phyloP scores from a whole-genome alignment of 2,888 invertebrate genomes.

The Pristionchus arcanus region DNA sequence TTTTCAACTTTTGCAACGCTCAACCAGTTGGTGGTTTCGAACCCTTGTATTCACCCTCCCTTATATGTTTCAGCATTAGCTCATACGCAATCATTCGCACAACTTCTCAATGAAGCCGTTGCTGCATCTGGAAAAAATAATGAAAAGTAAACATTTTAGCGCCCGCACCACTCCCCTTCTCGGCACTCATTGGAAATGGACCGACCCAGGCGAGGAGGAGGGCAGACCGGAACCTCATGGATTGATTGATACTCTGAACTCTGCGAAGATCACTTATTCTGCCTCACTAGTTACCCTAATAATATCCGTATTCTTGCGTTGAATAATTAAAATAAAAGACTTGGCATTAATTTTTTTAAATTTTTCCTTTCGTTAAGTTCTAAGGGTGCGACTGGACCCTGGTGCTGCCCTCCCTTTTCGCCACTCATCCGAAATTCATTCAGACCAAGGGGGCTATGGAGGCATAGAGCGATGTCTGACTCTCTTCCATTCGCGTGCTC shows the following conservation, averaged over 20 bases:
- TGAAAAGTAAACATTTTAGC: background rate
- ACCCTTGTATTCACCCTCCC: too few relatives aligned
- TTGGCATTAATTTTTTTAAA: too few relatives aligned
- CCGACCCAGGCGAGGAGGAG: background rate
- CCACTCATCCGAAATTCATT: constrained; percentile 20
- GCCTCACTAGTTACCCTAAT: background rate
- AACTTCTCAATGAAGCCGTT: too few relatives aligned
- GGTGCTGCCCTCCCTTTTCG: background rate
- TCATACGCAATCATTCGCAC: too few relatives aligned
- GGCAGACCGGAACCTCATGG: background rate
- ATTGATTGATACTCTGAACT: constrained; percentile 47
- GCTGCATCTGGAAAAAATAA: background rate
- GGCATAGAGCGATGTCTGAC: background rate
- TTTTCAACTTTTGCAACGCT: too few relatives aligned
- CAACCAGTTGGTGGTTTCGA: too few relatives aligned
- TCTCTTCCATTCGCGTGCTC: background rate
- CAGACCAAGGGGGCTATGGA: background rate
- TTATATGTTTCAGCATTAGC: background rate
- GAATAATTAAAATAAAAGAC: background rate
- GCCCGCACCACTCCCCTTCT: constrained; percentile 43
- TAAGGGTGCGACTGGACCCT: background rate
- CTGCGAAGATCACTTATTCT: background rate
- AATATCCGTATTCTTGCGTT: background rate
- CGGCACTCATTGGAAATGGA: constrained; percentile 53
- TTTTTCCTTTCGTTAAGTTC: background rate